These are phyloP conservation scores for Drosophila paracracens DNA, from an alignment of 2,888 invertebrate species.

Conservation along the genomic window DNA sequence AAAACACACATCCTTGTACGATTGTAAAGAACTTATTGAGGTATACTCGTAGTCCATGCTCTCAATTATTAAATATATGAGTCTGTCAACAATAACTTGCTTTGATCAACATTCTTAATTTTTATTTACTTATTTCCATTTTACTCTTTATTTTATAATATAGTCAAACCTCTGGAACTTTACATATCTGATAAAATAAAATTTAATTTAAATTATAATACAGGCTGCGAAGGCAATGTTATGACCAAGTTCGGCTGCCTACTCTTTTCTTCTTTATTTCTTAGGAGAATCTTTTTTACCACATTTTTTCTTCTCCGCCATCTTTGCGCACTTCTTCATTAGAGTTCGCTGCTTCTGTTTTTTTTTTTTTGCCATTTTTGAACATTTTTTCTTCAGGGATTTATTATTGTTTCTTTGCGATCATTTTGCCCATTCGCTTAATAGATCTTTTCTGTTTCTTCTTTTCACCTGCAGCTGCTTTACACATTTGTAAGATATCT, in stretches of 20 bases:
- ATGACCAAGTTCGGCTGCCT: background rate
- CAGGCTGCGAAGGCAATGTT: background rate
- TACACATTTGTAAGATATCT: slow-evolving; percentile 8
- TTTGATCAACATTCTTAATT: background rate
- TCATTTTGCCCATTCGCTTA: background rate
- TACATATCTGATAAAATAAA: background rate
- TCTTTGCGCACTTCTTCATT: background rate
- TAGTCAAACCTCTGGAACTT: background rate
- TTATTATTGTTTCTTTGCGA: too few species aligned
- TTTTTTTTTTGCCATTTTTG: background rate
- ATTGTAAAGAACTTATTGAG: background rate
- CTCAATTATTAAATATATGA: background rate
- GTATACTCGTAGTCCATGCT: too few species aligned
- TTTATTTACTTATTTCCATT: background rate
- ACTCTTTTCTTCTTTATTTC: background rate
- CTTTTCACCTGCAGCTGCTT: background rate
- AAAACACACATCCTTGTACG: background rate
- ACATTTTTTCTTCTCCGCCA: background rate
- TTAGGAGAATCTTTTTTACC: background rate
- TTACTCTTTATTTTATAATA: background rate
- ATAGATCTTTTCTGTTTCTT: background rate
- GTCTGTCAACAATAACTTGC: too few species aligned
- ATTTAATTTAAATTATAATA: background rate
- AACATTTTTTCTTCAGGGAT: too few species aligned
- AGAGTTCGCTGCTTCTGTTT: background rate